These are phyloP conservation scores for Anguilla anguilla DNA, from an alignment of 2,797 vertebrate genomes.

Conservation along the genomic window DNA sequence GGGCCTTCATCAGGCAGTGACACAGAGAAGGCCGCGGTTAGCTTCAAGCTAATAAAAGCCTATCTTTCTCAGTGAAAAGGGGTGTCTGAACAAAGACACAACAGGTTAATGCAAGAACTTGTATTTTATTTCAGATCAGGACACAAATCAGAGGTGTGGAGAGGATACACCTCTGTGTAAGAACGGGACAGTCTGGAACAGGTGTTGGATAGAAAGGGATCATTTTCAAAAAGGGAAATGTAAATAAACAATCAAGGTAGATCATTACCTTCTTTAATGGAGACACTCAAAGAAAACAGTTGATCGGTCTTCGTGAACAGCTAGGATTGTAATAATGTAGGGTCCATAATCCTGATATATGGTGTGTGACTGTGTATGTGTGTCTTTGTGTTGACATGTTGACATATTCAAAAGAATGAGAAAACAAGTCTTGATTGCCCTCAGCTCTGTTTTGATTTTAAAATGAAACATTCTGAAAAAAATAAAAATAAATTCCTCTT, in stretches of 20 bases:
- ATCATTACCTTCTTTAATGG: constrained; percentile 60
- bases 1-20: constrained; percentile 85
- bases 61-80: constrained; percentile 43
- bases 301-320: constrained; percentile 76
- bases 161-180: constrained; percentile 71
- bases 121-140: constrained; percentile 19
- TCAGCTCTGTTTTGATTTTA: neutral
- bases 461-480: neutral
- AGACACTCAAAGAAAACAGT: constrained; percentile 73
- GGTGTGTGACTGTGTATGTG: constrained; percentile 46
- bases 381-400: neutral
- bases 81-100: constrained; percentile 47
- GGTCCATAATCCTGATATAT: constrained; percentile 48
- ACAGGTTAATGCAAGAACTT: constrained; percentile 18
- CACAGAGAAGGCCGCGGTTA: constrained; percentile 66
- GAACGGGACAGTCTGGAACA: constrained; percentile 72
- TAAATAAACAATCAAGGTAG: constrained; percentile 77
- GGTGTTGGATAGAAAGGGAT: constrained; percentile 78
- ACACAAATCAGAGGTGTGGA: constrained; percentile 69
- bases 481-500: neutral
- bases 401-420: constrained; percentile 36
- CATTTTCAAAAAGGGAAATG: constrained; percentile 75
- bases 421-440: constrained; percentile 21
- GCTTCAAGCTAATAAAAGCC: constrained; percentile 75
- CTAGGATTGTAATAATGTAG: constrained; percentile 64